Conservation (phyloP, 23 tunicate species). For the Corella eumyota region DNA sequence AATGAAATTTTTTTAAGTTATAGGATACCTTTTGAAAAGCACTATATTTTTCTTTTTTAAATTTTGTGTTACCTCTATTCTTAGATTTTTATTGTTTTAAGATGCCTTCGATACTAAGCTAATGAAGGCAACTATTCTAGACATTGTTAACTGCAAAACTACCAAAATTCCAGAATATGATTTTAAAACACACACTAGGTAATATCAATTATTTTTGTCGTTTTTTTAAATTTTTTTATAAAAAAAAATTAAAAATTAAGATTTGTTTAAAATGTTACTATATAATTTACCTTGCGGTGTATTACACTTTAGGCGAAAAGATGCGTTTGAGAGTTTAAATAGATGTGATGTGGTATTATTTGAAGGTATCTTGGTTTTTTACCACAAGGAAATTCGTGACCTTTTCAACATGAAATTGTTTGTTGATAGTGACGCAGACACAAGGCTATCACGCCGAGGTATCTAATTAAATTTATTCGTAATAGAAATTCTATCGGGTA, state of each 20-base stretch:
- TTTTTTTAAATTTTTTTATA: no score
- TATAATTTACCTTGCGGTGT: no score
- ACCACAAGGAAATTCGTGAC: constrained; percentile 91
- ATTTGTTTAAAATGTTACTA: no score
- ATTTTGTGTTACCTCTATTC: no score
- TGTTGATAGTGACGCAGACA: constrained; percentile 98
- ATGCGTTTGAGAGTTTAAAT: constrained; percentile 29
- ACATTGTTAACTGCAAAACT: constrained; percentile 53
- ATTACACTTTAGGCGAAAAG: constrained; percentile 22
- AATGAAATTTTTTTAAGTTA: no score
- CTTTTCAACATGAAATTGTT: constrained; percentile 97
- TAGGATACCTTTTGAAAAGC: no score
- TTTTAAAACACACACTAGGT: constrained; percentile 77
- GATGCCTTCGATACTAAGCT: constrained; percentile 89
- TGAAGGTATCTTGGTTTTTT: constrained; percentile 94
- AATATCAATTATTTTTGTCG: neutral
- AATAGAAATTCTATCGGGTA: no score
- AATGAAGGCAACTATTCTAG: constrained; percentile 44
- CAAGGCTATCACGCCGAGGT: constrained; percentile 86
- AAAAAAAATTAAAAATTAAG: no score
- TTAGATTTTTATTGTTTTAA: no score
- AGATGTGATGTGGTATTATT: constrained; percentile 85
- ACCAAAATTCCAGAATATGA: constrained; percentile 79
- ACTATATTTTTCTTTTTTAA: no score
- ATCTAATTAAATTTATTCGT: neutral